Evolutionary conservation across 35 echinoderm and acorn worm genomes (phyloP).

Genomic region (Apostichopus parvimensis): DNA sequence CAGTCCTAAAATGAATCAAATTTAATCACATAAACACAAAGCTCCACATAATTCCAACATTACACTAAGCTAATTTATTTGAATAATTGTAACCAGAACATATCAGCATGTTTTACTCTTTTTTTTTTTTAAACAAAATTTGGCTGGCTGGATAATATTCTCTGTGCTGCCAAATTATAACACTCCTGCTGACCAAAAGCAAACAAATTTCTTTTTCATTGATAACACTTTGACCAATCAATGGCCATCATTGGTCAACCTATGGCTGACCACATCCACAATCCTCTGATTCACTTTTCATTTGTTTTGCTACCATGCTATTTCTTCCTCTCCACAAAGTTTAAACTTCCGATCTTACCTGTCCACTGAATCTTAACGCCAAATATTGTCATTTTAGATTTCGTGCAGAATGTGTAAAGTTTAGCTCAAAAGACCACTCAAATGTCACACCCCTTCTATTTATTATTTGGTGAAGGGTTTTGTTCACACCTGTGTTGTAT

Average conservation of each 20-base stretch:
- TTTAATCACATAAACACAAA: too few species aligned
- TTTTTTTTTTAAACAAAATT: too few species aligned
- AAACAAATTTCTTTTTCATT: background rate
- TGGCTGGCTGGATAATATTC: too few species aligned
- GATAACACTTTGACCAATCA: background rate
- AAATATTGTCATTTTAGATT: background rate
- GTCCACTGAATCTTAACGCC: background rate
- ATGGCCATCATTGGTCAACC: background rate
- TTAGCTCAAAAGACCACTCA: background rate
- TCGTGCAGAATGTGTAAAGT: background rate
- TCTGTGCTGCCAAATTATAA: too few species aligned
- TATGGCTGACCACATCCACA: background rate
- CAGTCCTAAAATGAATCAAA: too few species aligned
- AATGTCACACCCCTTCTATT: background rate
- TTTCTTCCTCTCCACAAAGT: background rate
- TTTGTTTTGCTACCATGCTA: background rate
- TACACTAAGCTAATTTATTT: too few species aligned
- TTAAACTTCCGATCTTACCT: background rate
- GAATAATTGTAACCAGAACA: too few species aligned
- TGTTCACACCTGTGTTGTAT: too few species aligned
- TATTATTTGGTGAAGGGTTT: background rate
- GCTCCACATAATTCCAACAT: too few species aligned
- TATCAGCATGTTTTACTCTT: too few species aligned
- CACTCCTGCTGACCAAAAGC: background rate
- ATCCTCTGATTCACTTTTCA: background rate